Base-by-base conservation (phyloP, 2,888 invertebrate species). In the Xylocampa areola region DNA sequence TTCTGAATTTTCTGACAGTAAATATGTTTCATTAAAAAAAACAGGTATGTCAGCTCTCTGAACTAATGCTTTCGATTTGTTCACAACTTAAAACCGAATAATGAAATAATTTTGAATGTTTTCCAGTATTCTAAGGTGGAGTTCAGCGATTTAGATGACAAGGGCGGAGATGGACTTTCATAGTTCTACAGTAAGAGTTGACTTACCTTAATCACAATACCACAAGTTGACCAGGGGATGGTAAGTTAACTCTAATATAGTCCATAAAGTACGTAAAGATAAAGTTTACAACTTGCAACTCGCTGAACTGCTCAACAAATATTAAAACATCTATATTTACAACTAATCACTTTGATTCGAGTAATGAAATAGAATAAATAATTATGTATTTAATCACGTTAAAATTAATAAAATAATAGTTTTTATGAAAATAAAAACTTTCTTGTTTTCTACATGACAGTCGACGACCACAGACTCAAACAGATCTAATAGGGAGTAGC, bases 381-480 rank as follows among this genome's bases (percentile, higher is more conserved):
- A 30, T 27, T 23, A 32, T 36, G n/a, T n/a, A 59, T 21, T 44
- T 53, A 10, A 53, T 60, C 33, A 45, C 48, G 50, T 29, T 40
- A 40, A 47, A 36, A 40, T 43, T 30, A 40, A 10, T 47, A 52
- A n/a, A 60, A 11, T 58, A 29, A 53, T 44, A 57, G 13, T 59
- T 59, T 33, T 39, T 11, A 13, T 1, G 43, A 55, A 66, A 67
- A 43, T 59, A 64, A 70, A 71, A 75, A 75, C 77, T 75, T 75
- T 77, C 77, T 77, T 75, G 77, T 70, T 73, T 65, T 59, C 57
- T 51, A 57, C 30, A 40, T 70, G 69, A 72, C 69, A 72, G 40
- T 23, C 21, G 5, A 4, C 21, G 5, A 4, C 3, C 21, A 23
- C 6, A 7, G 23, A 7, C 7, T 5, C 23, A 5, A 23, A 1